phyloP scores from a whole-genome alignment of 2,888 invertebrate species.

The Augochlorella aurata region DNA sequence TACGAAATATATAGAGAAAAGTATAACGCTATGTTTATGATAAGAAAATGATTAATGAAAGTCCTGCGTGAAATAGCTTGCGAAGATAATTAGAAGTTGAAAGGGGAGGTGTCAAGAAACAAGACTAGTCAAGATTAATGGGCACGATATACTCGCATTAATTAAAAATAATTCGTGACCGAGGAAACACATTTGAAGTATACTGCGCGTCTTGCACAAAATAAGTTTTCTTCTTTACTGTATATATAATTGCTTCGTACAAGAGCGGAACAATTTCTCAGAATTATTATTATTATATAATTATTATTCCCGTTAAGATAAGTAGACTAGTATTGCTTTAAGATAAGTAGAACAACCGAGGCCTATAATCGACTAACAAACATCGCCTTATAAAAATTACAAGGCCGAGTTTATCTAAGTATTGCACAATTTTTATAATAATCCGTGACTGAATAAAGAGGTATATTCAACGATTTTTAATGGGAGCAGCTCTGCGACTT shows the following conservation, averaged over 20 bases:
- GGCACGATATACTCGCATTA: neutral
- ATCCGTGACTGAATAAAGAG: too few relatives aligned
- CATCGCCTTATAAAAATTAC: too few relatives aligned
- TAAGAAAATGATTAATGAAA: conserved; percentile 5
- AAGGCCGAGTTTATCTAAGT: too few relatives aligned
- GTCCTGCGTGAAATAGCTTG: neutral
- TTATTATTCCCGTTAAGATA: too few relatives aligned
- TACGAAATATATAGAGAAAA: too few relatives aligned
- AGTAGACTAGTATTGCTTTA: too few relatives aligned
- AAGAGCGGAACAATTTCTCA: neutral
- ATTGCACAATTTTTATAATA: too few relatives aligned
- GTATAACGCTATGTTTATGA: neutral
- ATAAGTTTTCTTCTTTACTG: neutral
- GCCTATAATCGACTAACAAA: too few relatives aligned
- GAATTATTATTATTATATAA: neutral
- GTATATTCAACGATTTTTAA: too few relatives aligned
- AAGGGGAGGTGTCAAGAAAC: neutral
- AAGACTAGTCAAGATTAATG: conserved; percentile 6
- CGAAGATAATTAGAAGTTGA: conserved; percentile 6
- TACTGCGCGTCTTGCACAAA: neutral
- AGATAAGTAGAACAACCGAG: too few relatives aligned
- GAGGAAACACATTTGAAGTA: too few relatives aligned
- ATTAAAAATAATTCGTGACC: conserved; percentile 4
- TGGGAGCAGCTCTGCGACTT: too few relatives aligned
- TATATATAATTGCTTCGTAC: neutral